Conservation (phyloP, 2,888 invertebrate genomes). For the Neria commutata region DNA sequence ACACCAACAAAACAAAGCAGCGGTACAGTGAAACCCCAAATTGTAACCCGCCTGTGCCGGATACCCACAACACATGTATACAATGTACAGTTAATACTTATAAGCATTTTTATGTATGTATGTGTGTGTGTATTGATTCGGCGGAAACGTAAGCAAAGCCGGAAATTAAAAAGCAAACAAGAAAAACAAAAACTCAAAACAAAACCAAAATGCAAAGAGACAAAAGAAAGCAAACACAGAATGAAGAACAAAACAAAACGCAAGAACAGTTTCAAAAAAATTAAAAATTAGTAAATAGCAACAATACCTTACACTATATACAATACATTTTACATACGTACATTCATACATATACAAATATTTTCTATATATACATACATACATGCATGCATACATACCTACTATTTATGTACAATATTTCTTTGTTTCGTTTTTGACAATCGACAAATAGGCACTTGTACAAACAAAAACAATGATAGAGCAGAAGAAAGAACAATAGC, state of each 20-base stretch:
- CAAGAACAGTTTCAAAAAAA: too few species aligned
- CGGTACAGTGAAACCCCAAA: too few species aligned
- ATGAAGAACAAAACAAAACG: too few species aligned
- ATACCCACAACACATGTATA: constrained; percentile 7
- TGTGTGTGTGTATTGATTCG: constrained; percentile 20
- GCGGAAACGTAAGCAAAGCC: constrained; percentile 11
- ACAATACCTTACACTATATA: constrained; percentile 5
- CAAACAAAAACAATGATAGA: constrained; percentile 47
- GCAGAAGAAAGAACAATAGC: constrained; percentile 33
- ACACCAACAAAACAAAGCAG: constrained; percentile 3
- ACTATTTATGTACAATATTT: too few species aligned
- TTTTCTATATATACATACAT: too few species aligned
- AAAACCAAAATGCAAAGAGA: constrained; percentile 21
- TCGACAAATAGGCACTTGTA: constrained; percentile 64
- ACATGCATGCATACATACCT: too few species aligned
- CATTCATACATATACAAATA: constrained; percentile 22
- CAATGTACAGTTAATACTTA: constrained; percentile 14
- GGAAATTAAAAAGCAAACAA: constrained; percentile 16
- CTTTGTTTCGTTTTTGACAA: constrained; percentile 62
- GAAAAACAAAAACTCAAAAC: constrained; percentile 29
- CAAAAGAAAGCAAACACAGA: constrained; percentile 19
- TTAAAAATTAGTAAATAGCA: constrained; percentile 7
- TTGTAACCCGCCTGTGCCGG: too few species aligned
- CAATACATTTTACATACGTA: constrained; percentile 26
- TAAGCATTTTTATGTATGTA: constrained; percentile 12